Conservation (phyloP, 1,140 invertebrate species). For the Sminthurinus signatus region DNA sequence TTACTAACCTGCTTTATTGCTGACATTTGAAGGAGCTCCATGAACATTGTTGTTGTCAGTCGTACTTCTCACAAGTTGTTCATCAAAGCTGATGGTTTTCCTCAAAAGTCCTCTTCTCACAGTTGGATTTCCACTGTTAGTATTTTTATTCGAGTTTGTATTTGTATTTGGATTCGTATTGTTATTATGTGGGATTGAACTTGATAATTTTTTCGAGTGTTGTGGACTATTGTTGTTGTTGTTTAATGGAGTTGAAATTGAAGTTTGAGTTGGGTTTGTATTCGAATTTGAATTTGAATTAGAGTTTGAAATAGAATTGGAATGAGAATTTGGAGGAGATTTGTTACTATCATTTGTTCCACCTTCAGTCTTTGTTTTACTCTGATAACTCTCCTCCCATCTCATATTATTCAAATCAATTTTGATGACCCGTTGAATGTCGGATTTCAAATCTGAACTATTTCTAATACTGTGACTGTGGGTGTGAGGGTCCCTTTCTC, state of each 20-base stretch:
- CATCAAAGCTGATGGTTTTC: slow-evolving; percentile 29
- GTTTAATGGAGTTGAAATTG: too few relatives aligned
- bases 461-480: neutral
- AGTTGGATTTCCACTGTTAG: neutral
- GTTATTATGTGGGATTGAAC: too few relatives aligned
- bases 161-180: slow-evolving; percentile 5
- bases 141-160: neutral
- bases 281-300: neutral
- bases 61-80: slow-evolving; percentile 18
- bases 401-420: slow-evolving; percentile 34
- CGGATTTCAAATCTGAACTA: neutral
- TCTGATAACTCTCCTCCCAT: slow-evolving; percentile 27
- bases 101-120: slow-evolving; percentile 1
- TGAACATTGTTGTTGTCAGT: neutral
- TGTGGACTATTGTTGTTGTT: too few relatives aligned
- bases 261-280: neutral
- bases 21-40: too few relatives aligned
- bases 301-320: neutral
- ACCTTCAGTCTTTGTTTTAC: slow-evolving; percentile 5
- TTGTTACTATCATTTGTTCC: neutral
- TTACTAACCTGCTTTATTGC: too few relatives aligned
- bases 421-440: slow-evolving; percentile 30
- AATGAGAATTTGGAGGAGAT: neutral
- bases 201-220: too few relatives aligned
- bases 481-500: neutral